phyloP scores from a whole-genome alignment of 2,888 invertebrate genomes.

The Megastigmus dorsalis region DNA sequence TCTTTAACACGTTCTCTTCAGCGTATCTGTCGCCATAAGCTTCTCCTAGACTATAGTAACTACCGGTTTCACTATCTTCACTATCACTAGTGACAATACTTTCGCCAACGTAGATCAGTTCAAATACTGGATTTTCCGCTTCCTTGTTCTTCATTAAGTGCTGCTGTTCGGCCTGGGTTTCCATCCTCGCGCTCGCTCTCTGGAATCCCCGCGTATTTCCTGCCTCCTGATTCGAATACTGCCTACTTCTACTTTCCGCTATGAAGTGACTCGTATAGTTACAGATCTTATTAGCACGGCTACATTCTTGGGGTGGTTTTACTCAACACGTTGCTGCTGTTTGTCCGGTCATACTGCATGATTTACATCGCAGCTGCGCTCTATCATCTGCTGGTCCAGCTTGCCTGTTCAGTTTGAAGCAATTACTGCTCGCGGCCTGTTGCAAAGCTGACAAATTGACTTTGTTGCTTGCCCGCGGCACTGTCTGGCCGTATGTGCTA shows the following conservation, averaged over 20 bases:
- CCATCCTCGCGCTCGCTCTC: background rate
- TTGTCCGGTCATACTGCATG: too few relatives aligned
- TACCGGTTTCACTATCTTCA: too few relatives aligned
- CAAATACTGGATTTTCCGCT: background rate
- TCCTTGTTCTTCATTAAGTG: background rate
- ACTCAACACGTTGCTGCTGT: background rate
- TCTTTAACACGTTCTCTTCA: too few relatives aligned
- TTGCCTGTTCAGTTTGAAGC: background rate
- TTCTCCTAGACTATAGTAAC: too few relatives aligned
- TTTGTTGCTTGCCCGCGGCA: background rate
- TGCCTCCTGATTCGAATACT: background rate
- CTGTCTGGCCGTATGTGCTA: background rate
- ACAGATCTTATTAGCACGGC: too few relatives aligned
- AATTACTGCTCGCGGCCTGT: background rate
- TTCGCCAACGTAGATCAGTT: too few relatives aligned
- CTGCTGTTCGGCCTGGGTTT: background rate
- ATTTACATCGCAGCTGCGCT: background rate
- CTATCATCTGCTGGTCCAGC: too few relatives aligned
- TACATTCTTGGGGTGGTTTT: too few relatives aligned
- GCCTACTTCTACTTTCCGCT: background rate
- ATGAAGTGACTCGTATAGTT: background rate
- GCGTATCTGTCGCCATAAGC: too few relatives aligned
- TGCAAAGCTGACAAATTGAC: too few relatives aligned
- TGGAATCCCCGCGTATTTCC: background rate
- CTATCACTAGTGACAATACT: too few relatives aligned